These are phyloP conservation scores for Cygnus buccinator DNA, from an alignment of 2,113 vertebrate species.

Conservation along the genomic window DNA sequence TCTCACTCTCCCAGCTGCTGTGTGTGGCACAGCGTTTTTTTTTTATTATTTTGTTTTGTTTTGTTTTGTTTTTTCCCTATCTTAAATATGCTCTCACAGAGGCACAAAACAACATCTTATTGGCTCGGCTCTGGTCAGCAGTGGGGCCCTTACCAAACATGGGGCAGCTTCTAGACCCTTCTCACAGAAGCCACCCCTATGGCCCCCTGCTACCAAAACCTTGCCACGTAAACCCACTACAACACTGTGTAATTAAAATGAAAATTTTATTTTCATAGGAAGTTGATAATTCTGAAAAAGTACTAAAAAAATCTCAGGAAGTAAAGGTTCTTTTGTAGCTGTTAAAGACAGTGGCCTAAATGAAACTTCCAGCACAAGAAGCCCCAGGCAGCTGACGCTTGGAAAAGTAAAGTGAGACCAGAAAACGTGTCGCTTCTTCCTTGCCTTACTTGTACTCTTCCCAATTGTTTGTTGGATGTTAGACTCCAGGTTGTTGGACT, in stretches of 20 bases:
- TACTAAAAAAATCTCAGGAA: neutral
- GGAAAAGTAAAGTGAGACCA: neutral
- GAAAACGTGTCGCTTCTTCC: neutral
- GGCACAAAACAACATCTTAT: too few species aligned
- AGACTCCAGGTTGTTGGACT: neutral
- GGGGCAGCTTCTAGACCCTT: too few species aligned
- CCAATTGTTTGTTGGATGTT: neutral
- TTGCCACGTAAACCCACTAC: too few species aligned
- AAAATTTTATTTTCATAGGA: neutral
- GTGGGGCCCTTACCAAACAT: too few species aligned
- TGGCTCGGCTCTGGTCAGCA: too few species aligned
- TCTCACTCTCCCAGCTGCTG: too few species aligned
- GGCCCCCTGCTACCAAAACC: too few species aligned
- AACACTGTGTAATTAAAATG: neutral
- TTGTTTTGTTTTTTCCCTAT: too few species aligned
- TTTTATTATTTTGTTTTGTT: too few species aligned
- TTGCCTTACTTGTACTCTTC: neutral
- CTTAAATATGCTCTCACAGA: too few species aligned
- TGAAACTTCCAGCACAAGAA: neutral
- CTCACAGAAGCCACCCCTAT: too few species aligned
- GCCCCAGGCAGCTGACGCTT: neutral
- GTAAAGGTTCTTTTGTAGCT: neutral
- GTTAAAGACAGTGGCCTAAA: neutral
- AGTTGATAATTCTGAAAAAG: neutral
- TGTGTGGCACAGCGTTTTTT: too few species aligned